phyloP scores from a whole-genome alignment of 2,888 invertebrate species.

The Idaea dimidiata region DNA sequence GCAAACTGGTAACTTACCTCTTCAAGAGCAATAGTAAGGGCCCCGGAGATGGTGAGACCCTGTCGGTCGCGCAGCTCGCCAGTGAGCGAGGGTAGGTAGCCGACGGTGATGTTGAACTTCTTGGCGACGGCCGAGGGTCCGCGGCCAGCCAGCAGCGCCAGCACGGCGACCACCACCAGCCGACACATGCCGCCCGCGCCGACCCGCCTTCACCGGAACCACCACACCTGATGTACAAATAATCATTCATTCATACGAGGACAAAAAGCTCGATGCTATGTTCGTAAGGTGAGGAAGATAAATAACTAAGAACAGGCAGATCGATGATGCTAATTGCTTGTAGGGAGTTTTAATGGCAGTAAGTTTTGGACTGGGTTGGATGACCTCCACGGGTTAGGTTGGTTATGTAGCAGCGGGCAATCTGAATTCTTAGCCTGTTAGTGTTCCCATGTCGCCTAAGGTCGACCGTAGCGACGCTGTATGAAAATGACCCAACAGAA shows the following conservation, averaged over 20 bases:
- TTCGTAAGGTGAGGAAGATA: too few species aligned
- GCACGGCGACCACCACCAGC: constrained; percentile 84
- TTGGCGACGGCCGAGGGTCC: constrained; percentile 75
- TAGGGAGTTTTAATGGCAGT: too few species aligned
- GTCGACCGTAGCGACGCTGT: too few species aligned
- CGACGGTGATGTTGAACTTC: constrained; percentile 85
- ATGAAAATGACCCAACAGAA: too few species aligned
- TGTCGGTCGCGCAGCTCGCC: constrained; percentile 89
- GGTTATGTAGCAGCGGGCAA: too few species aligned
- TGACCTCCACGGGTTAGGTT: too few species aligned
- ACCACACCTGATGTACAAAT: constrained; percentile 45
- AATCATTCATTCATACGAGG: background rate
- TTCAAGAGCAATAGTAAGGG: constrained; percentile 92
- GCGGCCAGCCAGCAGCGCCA: constrained; percentile 81
- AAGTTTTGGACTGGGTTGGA: too few species aligned
- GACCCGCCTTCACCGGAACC: constrained; percentile 63
- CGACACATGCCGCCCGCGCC: constrained; percentile 80
- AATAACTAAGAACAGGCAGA: too few species aligned
- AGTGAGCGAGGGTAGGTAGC: constrained; percentile 91
- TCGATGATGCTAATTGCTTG: too few species aligned
- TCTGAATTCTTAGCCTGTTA: too few species aligned
- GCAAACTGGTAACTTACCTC: constrained; percentile 77
- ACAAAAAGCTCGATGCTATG: too few species aligned
- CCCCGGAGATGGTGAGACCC: constrained; percentile 94
- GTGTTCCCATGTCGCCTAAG: too few species aligned